phyloP scores from a whole-genome alignment of 2,113 vertebrate genomes.

The Garra rufa region DNA sequence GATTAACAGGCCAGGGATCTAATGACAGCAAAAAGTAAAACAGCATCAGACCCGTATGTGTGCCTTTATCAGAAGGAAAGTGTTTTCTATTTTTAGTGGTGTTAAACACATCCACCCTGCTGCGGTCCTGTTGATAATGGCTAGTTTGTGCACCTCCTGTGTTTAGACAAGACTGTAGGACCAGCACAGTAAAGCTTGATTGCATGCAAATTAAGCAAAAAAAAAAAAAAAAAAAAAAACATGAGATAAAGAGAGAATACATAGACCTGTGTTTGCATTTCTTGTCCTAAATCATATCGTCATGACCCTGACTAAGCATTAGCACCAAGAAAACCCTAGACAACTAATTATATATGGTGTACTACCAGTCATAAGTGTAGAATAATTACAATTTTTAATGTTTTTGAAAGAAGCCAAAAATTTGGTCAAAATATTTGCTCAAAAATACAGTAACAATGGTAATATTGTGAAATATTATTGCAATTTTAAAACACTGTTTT shows the following conservation, averaged over 20 bases:
- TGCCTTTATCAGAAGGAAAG: slow-evolving; percentile 11
- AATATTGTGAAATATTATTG: background rate
- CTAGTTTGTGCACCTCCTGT: background rate
- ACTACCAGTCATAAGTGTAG: background rate
- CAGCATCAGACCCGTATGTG: slow-evolving; percentile 20
- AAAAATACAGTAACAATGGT: background rate
- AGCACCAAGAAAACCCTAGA: background rate
- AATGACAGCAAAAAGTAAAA: background rate
- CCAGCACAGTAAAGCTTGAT: background rate
- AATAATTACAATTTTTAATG: background rate
- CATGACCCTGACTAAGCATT: background rate
- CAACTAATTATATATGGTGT: background rate
- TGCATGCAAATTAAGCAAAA: background rate
- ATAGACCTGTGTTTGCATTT: background rate
- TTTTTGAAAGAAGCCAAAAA: too few relatives aligned
- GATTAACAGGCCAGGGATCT: background rate
- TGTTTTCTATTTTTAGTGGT: slow-evolving; percentile 32
- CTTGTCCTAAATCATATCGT: background rate
- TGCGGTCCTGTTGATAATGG: slow-evolving; percentile 28
- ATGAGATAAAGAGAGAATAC: background rate
- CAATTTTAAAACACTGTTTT: background rate
- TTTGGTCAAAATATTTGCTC: too few relatives aligned
- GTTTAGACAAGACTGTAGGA: background rate
- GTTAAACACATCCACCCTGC: background rate
- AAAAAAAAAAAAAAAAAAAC: background rate